phyloP scores from a whole-genome alignment of 2,888 invertebrate species.

The Meteorus colon region DNA sequence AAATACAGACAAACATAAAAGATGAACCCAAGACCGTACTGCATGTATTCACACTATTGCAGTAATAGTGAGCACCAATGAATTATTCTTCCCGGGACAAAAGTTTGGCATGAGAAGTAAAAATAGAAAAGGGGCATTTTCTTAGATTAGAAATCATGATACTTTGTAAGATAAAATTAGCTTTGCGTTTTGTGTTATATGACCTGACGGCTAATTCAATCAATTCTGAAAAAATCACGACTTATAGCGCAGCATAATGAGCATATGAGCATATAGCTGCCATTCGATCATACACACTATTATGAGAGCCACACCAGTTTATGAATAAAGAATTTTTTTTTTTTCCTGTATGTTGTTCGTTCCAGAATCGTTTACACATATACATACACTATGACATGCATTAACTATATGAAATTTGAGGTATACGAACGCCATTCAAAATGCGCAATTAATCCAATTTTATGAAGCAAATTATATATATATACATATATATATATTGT shows the following conservation, averaged over 20 bases:
- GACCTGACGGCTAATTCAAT: not conserved
- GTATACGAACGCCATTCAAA: not conserved
- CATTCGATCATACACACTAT: not conserved
- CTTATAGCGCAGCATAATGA: not conserved
- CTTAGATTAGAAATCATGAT: not conserved
- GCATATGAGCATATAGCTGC: not conserved
- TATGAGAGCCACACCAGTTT: too few relatives aligned
- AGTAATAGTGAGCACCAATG: too few relatives aligned
- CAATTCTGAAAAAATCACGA: not conserved
- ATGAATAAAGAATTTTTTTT: not conserved
- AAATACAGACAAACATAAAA: not conserved
- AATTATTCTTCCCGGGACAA: too few relatives aligned
- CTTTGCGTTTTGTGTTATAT: not conserved
- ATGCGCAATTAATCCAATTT: conserved; percentile 22
- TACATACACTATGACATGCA: not conserved
- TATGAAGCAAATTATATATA: conserved; percentile 6
- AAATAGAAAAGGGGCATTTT: too few relatives aligned
- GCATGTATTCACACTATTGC: too few relatives aligned
- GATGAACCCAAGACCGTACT: too few relatives aligned
- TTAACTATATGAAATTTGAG: not conserved
- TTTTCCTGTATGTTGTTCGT: not conserved
- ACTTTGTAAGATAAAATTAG: not conserved
- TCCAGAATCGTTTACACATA: not conserved
- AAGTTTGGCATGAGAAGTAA: too few relatives aligned
- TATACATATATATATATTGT: conserved; percentile 12